Conservation (phyloP, 2,797 vertebrate genomes). For the Morus bassanus region DNA sequence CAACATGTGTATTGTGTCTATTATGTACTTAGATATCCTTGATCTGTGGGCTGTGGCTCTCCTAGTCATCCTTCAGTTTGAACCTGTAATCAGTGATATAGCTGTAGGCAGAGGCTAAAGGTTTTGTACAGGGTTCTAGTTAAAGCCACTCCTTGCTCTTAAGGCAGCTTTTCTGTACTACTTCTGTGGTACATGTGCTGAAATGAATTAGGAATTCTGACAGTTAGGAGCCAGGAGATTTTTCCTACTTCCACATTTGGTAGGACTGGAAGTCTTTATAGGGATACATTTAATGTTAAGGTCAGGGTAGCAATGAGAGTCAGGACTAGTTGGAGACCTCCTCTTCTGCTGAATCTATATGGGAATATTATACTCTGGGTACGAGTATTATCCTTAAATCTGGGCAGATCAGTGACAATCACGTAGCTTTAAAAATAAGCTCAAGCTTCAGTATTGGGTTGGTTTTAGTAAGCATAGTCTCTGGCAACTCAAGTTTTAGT, state of each 20-base stretch:
- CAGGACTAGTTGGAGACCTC: neutral
- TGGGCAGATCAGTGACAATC: neutral
- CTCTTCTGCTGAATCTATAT: neutral
- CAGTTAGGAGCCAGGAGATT: neutral
- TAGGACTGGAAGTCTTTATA: neutral
- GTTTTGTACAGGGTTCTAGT: neutral
- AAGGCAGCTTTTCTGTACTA: neutral
- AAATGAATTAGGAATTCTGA: neutral
- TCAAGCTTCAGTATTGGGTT: neutral
- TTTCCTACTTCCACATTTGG: neutral
- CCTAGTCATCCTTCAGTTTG: neutral
- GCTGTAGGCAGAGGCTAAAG: neutral
- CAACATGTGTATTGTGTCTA: neutral
- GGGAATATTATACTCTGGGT: neutral
- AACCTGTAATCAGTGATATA: neutral
- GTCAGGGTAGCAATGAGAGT: neutral
- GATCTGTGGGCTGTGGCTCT: conserved; percentile 11
- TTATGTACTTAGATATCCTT: neutral
- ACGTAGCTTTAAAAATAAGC: neutral
- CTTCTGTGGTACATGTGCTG: neutral
- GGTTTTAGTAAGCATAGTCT: neutral
- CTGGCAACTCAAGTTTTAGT: neutral
- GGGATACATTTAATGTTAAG: neutral
- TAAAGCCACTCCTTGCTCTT: neutral
- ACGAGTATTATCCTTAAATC: neutral